phyloP scores from a whole-genome alignment of 92 coral and sea anemone species.

The Paramuricea clavata region DNA sequence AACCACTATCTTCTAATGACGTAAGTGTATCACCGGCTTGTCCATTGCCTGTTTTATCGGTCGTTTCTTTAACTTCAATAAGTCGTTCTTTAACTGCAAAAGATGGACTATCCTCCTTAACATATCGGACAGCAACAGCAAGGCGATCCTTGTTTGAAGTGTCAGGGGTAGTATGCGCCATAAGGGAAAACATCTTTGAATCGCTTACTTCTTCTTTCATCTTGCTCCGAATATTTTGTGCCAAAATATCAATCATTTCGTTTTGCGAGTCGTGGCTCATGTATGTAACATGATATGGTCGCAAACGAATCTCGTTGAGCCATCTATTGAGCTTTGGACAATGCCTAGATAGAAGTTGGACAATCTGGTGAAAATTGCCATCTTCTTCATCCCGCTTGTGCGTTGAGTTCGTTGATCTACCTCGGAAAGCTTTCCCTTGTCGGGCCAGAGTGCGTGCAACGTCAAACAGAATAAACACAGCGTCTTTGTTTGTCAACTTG shows the following conservation, averaged over 20 bases:
- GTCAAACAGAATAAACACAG: neutral
- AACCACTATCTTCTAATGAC: slow-evolving; percentile 14
- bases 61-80: slow-evolving; percentile 1
- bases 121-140: slow-evolving; percentile 31
- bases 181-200: slow-evolving; percentile 5
- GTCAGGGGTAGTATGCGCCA: neutral
- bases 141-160: slow-evolving; percentile 3
- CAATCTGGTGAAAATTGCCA: slow-evolving; percentile 5
- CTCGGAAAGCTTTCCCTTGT: neutral
- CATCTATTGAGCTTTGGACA: neutral
- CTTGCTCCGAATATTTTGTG: neutral
- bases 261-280: slow-evolving; percentile 1
- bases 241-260: slow-evolving; percentile 25
- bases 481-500: neutral
- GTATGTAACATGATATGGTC: neutral
- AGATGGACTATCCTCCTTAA: neutral
- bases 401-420: neutral
- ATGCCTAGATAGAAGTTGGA: neutral
- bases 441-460: neutral
- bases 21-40: slow-evolving; percentile 6
- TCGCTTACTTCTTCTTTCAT: neutral
- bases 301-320: neutral
- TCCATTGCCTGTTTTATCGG: slow-evolving; percentile 8
- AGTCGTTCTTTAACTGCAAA: slow-evolving; percentile 1
- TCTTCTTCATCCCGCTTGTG: neutral